These are phyloP conservation scores for Lophura nycthemera DNA, from an alignment of 2,113 vertebrate species.

Conservation along the genomic window DNA sequence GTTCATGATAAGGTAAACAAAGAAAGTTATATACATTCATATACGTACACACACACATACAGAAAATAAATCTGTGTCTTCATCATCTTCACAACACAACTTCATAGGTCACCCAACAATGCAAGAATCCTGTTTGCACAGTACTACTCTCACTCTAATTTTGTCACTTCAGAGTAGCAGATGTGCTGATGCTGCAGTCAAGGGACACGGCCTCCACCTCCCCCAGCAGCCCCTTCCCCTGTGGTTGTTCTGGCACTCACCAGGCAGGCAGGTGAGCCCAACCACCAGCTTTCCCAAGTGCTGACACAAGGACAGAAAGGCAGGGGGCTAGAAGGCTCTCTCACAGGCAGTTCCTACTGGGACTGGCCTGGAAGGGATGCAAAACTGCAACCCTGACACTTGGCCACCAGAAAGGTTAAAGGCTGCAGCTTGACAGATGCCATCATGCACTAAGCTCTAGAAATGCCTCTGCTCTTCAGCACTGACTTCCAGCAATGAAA, in stretches of 20 bases:
- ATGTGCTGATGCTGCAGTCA: neutral
- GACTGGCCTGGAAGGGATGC: neutral
- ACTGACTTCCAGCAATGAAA: neutral
- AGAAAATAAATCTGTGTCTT: neutral
- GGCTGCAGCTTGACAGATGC: neutral
- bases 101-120: neutral
- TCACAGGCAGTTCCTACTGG: neutral
- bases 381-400: neutral
- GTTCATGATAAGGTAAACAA: neutral
- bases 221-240: neutral
- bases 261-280: neutral
- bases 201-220: no score
- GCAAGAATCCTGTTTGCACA: neutral
- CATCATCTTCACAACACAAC: neutral
- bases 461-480: neutral
- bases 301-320: neutral
- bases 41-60: neutral
- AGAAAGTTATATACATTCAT: neutral
- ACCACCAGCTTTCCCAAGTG: neutral
- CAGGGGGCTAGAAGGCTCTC: neutral
- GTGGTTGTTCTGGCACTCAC: fast-evolving
- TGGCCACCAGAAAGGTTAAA: neutral
- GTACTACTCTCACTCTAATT: neutral
- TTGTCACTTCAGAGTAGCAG: neutral
- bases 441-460: neutral